phyloP scores from a whole-genome alignment of 2,888 invertebrate genomes.

The Macrosiphum euphorbiae region DNA sequence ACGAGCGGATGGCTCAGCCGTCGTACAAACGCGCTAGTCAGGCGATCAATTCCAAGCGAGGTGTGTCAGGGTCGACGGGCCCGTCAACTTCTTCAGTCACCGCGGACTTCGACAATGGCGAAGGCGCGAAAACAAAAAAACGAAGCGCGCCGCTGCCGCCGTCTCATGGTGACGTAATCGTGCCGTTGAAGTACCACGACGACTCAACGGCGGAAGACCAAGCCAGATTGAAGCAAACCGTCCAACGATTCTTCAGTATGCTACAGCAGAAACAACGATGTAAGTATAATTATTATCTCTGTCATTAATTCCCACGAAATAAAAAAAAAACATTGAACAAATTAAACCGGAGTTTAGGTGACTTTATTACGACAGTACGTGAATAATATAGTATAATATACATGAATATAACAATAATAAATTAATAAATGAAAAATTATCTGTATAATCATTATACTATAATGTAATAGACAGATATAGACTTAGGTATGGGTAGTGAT shows the following conservation, averaged over 20 bases:
- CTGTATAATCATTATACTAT: too few species aligned
- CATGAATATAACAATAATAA: neutral
- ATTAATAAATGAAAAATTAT: too few species aligned
- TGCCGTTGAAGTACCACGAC: slow-evolving; percentile 43
- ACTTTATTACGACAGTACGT: neutral
- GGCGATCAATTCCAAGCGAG: neutral
- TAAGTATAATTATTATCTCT: neutral
- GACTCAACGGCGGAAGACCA: slow-evolving; percentile 34
- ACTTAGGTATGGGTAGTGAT: neutral
- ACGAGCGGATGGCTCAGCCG: neutral
- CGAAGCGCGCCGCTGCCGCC: neutral
- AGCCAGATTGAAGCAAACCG: slow-evolving; percentile 49
- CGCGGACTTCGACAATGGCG: neutral
- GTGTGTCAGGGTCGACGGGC: neutral
- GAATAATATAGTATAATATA: neutral
- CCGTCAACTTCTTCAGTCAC: neutral
- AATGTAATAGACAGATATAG: neutral
- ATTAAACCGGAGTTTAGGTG: neutral
- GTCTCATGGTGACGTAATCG: neutral
- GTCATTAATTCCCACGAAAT: neutral
- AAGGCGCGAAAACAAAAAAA: neutral
- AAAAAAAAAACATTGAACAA: neutral
- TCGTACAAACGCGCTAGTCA: too few species aligned
- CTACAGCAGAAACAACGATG: slow-evolving; percentile 44
- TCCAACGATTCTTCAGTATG: slow-evolving; percentile 54